Evolutionary conservation across 2,113 vertebrate species (phyloP), one percentile per base, ranked within the genome.

Genomic region (Geococcyx californianus): DNA sequence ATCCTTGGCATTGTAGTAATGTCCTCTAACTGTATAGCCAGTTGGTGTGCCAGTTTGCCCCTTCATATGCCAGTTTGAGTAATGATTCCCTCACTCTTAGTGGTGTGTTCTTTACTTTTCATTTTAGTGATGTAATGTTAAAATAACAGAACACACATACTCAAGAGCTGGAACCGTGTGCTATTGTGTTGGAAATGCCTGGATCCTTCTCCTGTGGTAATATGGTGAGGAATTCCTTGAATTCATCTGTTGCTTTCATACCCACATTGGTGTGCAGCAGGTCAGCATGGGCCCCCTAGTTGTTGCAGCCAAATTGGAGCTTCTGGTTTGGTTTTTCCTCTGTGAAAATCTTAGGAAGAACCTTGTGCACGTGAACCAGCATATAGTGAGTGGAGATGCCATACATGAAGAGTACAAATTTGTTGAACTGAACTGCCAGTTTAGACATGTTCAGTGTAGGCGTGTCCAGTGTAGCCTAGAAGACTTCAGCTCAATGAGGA

Each of bases 261-360:
- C 16, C 26, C 63, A 28, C 13, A 5, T 5, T 74, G 64, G 4
- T 34, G 54, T 73, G 38, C 63, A 44, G 77, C 52, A 54, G 13
- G 25, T 84, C 59, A 77, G 64, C 14, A 11, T 33, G 2, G 3
- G 3, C 2, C 13, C 9, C 9, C 2, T 0, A 19, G 4, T 33
- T 58, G 28, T 66, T 69, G 40, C 44, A 64, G 0, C 14, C 12
- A 66, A 11, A 38, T 25, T 40, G 75, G 56, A 54, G 51, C 62
- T 93, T 52, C 60, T 82, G n/a, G 36, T 60, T 78, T 78, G 29
- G 26, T 59, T 93, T 60, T 66, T n/a, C 54, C 4, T 26, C 63
- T 60, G 19, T 34, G 20, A 17, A 52, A 33, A 70, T 89, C 78
- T 75, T 60, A 38, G 51, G 56, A 47, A 38, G 69, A 85, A 19